phyloP scores from a whole-genome alignment of 2,113 vertebrate species.

The Canis aureus region DNA sequence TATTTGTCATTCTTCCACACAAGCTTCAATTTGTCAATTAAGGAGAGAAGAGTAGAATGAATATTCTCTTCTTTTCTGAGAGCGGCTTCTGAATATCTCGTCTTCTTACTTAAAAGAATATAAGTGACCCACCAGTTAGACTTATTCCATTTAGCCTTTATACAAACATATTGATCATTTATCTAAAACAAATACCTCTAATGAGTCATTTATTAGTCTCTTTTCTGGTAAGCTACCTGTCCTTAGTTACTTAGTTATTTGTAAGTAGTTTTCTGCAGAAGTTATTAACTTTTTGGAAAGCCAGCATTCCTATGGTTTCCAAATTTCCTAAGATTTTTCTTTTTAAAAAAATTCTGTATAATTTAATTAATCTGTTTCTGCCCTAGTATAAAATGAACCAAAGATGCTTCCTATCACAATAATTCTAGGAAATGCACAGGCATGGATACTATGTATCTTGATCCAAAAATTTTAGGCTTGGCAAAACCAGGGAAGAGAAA shows the following conservation, averaged over 20 bases:
- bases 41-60: background rate
- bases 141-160: background rate
- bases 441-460: background rate
- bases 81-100: background rate
- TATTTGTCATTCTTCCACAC: background rate
- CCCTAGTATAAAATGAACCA: background rate
- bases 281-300: background rate
- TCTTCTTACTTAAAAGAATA: background rate
- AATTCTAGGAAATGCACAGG: background rate
- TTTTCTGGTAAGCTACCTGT: background rate
- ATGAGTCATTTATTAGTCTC: background rate
- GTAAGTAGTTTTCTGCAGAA: background rate
- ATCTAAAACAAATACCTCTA: background rate
- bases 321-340: background rate
- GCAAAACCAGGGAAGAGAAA: background rate
- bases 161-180: background rate
- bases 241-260: background rate
- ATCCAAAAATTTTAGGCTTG: background rate
- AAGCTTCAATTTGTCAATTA: background rate
- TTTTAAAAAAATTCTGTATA: background rate
- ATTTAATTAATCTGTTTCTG: conserved; percentile 28
- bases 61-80: background rate
- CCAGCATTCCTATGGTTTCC: background rate
- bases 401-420: background rate
- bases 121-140: background rate